Conservation (phyloP, 2,888 invertebrate genomes). For the Napeogenes inachia region DNA sequence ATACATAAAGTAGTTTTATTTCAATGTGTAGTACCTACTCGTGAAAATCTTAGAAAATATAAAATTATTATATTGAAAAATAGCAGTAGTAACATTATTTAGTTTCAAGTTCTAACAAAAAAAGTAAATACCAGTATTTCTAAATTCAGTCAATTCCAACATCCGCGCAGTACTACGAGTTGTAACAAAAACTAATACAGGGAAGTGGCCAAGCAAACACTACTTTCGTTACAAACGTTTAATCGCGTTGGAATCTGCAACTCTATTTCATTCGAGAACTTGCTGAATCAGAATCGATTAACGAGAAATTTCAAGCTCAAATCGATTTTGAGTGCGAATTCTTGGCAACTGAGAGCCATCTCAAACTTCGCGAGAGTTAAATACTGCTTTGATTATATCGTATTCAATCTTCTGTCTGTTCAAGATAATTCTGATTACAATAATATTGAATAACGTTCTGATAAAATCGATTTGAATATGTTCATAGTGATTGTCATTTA, state of each 20-base stretch:
- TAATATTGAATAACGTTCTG: slow-evolving; percentile 16
- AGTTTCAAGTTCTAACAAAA: not conserved
- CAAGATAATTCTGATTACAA: slow-evolving; percentile 31
- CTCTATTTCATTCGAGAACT: slow-evolving; percentile 50
- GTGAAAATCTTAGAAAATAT: too few species aligned
- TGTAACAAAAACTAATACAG: slow-evolving; percentile 22
- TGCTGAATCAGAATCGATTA: slow-evolving; percentile 62
- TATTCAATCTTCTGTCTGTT: slow-evolving; percentile 35
- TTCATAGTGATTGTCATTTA: too few species aligned
- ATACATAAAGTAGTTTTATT: too few species aligned
- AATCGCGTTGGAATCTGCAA: slow-evolving; percentile 45
- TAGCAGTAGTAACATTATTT: not conserved
- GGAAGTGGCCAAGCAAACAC: slow-evolving; percentile 32
- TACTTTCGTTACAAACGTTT: slow-evolving; percentile 36
- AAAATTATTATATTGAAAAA: too few species aligned
- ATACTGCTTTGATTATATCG: slow-evolving; percentile 48
- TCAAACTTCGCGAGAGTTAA: slow-evolving; percentile 42
- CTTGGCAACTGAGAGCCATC: slow-evolving; percentile 37
- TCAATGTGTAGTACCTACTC: too few species aligned
- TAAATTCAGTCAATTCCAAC: slow-evolving; percentile 1
- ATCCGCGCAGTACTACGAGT: slow-evolving; percentile 2
- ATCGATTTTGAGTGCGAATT: slow-evolving; percentile 44
- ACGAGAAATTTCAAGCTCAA: slow-evolving; percentile 53
- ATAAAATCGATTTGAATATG: not conserved
- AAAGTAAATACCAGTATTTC: not conserved